Evolutionary conservation across 2,888 invertebrate species (phyloP).

Genomic region (Watsonalla cultraria): DNA sequence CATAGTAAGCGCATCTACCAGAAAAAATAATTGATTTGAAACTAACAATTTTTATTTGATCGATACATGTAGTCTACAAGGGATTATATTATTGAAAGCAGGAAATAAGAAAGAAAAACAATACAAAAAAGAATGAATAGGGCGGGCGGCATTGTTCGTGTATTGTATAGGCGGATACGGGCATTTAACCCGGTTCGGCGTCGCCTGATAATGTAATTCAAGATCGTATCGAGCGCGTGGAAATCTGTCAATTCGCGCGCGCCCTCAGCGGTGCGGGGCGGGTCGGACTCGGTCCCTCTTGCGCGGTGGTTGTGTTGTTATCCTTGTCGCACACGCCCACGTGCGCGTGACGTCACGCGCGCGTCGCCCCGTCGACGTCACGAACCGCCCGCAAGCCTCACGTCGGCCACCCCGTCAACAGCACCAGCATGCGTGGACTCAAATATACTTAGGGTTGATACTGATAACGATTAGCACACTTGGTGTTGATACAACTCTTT

Average conservation of each 20-base stretch:
- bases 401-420: constrained; percentile 6
- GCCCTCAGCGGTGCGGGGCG: constrained; percentile 39
- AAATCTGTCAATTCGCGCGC: constrained; percentile 68
- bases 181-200: constrained; percentile 40
- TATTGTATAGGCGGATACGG: constrained; percentile 32
- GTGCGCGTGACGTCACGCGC: constrained; percentile 66
- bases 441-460: constrained; percentile 13
- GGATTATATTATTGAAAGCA: constrained; percentile 1
- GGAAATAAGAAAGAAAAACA: constrained; percentile 13
- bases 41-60: no score
- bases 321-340: constrained; percentile 63
- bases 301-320: constrained; percentile 27
- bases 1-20: constrained; percentile 5
- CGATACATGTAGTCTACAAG: constrained; percentile 2
- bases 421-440: constrained; percentile 22
- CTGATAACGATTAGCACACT: background rate
- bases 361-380: constrained; percentile 58
- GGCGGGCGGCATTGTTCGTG: constrained; percentile 12
- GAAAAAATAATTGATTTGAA: background rate
- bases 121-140: constrained; percentile 18
- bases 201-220: constrained; percentile 57
- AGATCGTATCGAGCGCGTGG: constrained; percentile 71
- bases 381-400: constrained; percentile 36
- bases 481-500: no score
- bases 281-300: constrained; percentile 31